Evolutionary conservation across 1,140 invertebrate genomes (phyloP).

Genomic region (Trachymyrmex septentrionalis): DNA sequence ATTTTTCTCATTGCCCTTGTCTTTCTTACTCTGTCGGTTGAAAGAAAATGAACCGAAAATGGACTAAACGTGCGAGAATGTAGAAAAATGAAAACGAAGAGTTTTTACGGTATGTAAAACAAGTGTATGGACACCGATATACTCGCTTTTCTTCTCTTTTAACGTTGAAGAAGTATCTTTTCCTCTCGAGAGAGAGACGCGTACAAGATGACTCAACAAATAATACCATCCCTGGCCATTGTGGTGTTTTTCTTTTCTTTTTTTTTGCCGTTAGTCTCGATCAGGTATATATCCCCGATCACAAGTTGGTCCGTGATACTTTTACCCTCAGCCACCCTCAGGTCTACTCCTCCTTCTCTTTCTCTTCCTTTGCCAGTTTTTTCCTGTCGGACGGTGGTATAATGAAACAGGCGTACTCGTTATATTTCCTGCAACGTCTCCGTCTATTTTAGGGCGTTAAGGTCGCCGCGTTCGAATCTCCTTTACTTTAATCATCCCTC

Average conservation of each 20-base stretch:
- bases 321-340: slow-evolving; percentile 30
- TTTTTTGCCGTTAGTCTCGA: slow-evolving; percentile 7
- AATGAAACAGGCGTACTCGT: slow-evolving; percentile 52
- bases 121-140: background rate
- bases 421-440: slow-evolving; percentile 27
- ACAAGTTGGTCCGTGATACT: slow-evolving; percentile 23
- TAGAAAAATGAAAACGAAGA: background rate
- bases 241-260: background rate
- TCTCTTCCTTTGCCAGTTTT: slow-evolving; percentile 28
- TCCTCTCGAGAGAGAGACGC: background rate
- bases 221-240: slow-evolving; percentile 59
- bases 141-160: slow-evolving; percentile 8
- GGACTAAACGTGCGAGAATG: background rate
- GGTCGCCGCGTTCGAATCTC: slow-evolving; percentile 14
- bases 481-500: slow-evolving; percentile 53
- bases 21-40: background rate
- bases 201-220: slow-evolving; percentile 50
- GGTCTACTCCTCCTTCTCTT: background rate
- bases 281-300: slow-evolving; percentile 29
- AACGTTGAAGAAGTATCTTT: background rate
- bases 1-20: background rate
- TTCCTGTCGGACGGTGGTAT: slow-evolving; percentile 30
- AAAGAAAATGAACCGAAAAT: slow-evolving; percentile 60
- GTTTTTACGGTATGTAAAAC: slow-evolving; percentile 43
- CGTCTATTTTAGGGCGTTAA: slow-evolving; percentile 37